Conservation (phyloP, 1,140 invertebrate species). For the Aradophagus sp. region DNA sequence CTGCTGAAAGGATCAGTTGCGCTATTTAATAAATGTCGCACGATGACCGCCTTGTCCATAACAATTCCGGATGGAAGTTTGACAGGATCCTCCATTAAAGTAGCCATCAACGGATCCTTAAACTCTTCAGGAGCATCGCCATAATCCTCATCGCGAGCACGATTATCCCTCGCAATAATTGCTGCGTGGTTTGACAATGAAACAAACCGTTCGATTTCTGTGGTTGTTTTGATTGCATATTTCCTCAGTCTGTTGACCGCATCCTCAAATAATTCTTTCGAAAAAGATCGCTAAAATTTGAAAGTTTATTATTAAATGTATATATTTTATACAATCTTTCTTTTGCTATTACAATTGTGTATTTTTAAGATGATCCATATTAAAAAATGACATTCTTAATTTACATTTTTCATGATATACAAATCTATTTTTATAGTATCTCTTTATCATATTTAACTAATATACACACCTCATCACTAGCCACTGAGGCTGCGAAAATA, state of each 20-base stretch:
- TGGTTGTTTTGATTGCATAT: conserved; percentile 86
- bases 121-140: conserved; percentile 98
- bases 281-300: conserved; percentile 89
- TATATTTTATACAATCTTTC: too few species aligned
- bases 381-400: too few species aligned
- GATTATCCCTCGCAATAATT: conserved; percentile 87
- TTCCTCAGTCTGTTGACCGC: conserved; percentile 87
- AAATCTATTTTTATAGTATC: too few species aligned
- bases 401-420: too few species aligned
- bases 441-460: too few species aligned
- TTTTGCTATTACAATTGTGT: too few species aligned
- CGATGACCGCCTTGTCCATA: conserved; percentile 96
- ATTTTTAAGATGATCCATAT: too few species aligned
- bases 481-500: conserved; percentile 90
- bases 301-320: background rate
- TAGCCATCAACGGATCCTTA: conserved; percentile 97
- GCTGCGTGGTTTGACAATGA: conserved; percentile 87
- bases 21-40: conserved; percentile 95
- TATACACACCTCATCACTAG: conserved; percentile 84
- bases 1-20: conserved; percentile 98
- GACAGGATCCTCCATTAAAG: conserved; percentile 97
- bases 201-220: conserved; percentile 89
- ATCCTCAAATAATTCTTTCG: conserved; percentile 92
- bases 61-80: conserved; percentile 93
- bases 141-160: conserved; percentile 91